A percentile compares a stretch with the other conserved stretches of the same genome.
These are phyloP conservation scores for Coryphaenoides rupestris DNA, from an alignment of 2,113 vertebrate species.

Conservation along the genomic window DNA sequence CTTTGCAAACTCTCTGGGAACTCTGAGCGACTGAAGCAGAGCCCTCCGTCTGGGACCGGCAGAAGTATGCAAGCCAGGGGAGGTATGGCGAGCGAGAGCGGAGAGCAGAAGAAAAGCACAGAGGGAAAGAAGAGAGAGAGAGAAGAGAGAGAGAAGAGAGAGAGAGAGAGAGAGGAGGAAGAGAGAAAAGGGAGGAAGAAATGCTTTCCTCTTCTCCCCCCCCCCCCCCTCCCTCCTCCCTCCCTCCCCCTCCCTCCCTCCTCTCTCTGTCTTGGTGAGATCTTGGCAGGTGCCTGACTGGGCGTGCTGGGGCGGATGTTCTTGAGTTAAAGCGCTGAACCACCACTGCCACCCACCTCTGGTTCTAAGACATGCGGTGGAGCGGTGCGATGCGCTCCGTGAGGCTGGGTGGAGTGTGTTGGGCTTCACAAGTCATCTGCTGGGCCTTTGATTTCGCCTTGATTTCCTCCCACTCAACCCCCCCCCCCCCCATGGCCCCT, in stretches of 20 bases:
- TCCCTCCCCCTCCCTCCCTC: too few species aligned
- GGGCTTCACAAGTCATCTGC: too few species aligned
- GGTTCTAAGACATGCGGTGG: too few species aligned
- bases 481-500: conserved; percentile 52
- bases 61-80: conserved; percentile 54
- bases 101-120: conserved; percentile 23
- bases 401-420: too few species aligned
- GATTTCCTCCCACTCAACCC: too few species aligned
- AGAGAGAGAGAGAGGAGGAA: conserved; percentile 32
- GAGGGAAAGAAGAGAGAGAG: conserved; percentile 30
- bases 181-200: conserved; percentile 15
- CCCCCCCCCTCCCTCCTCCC: too few species aligned
- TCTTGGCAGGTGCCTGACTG: conserved; percentile 63
- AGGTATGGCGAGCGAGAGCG: conserved; percentile 36
- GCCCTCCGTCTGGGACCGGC: conserved; percentile 53
- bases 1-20: conserved; percentile 65
- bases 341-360: background rate
- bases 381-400: too few species aligned
- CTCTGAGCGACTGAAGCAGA: conserved; percentile 60
- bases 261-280: conserved; percentile 14
- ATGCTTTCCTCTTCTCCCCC: conserved; percentile 20
- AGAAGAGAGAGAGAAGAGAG: too few species aligned
- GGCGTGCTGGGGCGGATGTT: conserved; percentile 9
- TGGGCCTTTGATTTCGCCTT: conserved; percentile 34
- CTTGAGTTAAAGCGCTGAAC: conserved; percentile 14